A percentile compares a stretch with the other conserved stretches of the same genome.
phyloP scores from a whole-genome alignment of 2,797 vertebrate species.

The Pterois miles region DNA sequence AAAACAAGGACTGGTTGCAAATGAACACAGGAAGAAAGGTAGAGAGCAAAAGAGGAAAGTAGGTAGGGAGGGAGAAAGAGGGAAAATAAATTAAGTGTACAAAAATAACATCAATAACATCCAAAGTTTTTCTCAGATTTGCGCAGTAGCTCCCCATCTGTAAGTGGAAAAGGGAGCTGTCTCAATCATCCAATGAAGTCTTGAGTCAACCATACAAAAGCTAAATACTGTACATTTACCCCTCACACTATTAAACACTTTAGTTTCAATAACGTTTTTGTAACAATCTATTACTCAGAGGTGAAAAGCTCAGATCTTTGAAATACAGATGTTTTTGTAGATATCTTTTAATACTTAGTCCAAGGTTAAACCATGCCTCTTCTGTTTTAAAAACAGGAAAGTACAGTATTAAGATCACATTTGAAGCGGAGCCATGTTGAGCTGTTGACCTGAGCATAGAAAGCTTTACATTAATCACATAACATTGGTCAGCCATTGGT shows the following conservation, averaged over 20 bases:
- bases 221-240: slow-evolving; percentile 99
- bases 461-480: slow-evolving; percentile 98
- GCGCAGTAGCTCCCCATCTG: slow-evolving; percentile 81
- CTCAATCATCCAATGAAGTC: slow-evolving; percentile 97
- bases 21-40: slow-evolving; percentile 74
- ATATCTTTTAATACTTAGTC: slow-evolving; percentile 90
- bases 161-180: slow-evolving; percentile 83
- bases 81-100: slow-evolving; percentile 88
- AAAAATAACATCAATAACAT: slow-evolving; percentile 90
- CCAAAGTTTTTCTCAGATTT: slow-evolving; percentile 79
- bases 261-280: slow-evolving; percentile 95
- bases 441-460: slow-evolving; percentile 99
- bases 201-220: slow-evolving; percentile 98
- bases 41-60: slow-evolving; percentile 61
- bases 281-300: slow-evolving; percentile 90
- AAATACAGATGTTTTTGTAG: slow-evolving; percentile 93
- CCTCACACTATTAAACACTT: slow-evolving; percentile 99
- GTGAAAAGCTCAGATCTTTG: slow-evolving; percentile 97
- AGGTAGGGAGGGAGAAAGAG: slow-evolving; percentile 69
- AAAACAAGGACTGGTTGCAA: slow-evolving; percentile 82
- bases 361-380: slow-evolving; percentile 70
- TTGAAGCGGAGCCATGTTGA: slow-evolving; percentile 89
- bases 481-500: slow-evolving; percentile 99
- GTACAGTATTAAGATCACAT: slow-evolving; percentile 77
- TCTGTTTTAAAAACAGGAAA: slow-evolving; percentile 76